Evolutionary conservation across 2,113 vertebrate species (phyloP).

Genomic region (Coturnix japonica): DNA sequence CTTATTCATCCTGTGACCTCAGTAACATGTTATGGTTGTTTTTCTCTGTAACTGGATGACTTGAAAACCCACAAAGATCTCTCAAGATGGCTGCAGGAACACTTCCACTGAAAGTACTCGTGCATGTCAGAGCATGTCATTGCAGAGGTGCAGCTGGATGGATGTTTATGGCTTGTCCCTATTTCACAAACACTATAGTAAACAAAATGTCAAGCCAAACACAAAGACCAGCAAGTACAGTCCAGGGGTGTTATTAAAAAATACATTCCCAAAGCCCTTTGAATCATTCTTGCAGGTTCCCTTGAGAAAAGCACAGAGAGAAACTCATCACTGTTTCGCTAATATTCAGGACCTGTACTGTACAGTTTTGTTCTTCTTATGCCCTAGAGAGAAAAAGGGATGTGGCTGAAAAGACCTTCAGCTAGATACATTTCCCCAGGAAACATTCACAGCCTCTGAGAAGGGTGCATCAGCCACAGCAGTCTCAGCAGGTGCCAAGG

Average conservation of each 20-base stretch:
- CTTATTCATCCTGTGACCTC: conserved; percentile 60
- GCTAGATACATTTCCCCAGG: background rate
- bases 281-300: conserved; percentile 37
- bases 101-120: background rate
- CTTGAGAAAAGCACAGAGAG: conserved; percentile 31
- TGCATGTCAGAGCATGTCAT: conserved; percentile 4
- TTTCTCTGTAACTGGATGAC: conserved; percentile 51
- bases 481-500: background rate
- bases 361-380: background rate
- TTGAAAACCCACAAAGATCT: conserved; percentile 48
- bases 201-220: conserved; percentile 47
- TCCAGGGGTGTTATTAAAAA: conserved; percentile 40
- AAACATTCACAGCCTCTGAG: background rate
- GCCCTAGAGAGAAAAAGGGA: background rate
- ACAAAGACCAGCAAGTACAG: background rate
- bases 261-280: conserved; percentile 20
- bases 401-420: background rate
- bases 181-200: conserved; percentile 54
- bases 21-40: conserved; percentile 49
- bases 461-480: background rate
- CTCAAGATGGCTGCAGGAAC: conserved; percentile 19
- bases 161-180: conserved; percentile 44
- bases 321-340: background rate
- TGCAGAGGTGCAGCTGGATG: conserved; percentile 24
- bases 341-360: background rate